These are phyloP conservation scores for Hirudinaria manillensis DNA, from an alignment of 2,888 invertebrate species.

Conservation along the genomic window DNA sequence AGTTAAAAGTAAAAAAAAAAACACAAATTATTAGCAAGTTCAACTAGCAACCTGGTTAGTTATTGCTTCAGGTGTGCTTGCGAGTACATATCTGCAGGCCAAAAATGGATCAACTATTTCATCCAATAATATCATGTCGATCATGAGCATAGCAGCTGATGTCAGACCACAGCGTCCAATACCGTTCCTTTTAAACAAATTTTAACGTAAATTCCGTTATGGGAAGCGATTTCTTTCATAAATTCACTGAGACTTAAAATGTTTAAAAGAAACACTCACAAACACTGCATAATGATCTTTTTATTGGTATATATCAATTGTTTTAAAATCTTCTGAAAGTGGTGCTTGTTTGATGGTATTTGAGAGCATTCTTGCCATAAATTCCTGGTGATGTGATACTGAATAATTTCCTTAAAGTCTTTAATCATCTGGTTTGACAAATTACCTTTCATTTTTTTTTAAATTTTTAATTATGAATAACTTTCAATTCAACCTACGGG, in stretches of 20 bases:
- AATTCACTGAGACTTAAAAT: no score
- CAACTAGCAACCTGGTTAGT: no score
- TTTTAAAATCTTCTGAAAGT: conserved; percentile 1
- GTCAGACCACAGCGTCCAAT: conserved; percentile 7
- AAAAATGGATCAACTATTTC: conserved; percentile 19
- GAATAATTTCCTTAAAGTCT: not conserved
- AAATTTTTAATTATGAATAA: no score
- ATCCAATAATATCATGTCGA: conserved; percentile 19
- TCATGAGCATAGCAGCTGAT: conserved; percentile 11
- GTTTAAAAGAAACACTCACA: not conserved
- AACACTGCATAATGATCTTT: not conserved
- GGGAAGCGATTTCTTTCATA: no score
- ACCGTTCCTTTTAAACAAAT: conserved; percentile 1
- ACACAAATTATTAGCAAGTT: no score
- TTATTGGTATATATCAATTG: not conserved
- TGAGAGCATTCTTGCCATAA: not conserved
- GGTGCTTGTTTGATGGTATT: not conserved
- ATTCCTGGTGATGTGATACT: not conserved
- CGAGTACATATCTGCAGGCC: conserved; percentile 22
- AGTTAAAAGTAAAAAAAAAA: no score
- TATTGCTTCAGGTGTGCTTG: conserved; percentile 24
- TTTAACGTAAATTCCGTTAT: not conserved
- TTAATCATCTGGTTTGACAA: no score
- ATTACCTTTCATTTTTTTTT: no score
- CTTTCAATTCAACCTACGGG: not conserved